phyloP scores from a whole-genome alignment of 2,113 vertebrate genomes.

The Poecilia latipinna region DNA sequence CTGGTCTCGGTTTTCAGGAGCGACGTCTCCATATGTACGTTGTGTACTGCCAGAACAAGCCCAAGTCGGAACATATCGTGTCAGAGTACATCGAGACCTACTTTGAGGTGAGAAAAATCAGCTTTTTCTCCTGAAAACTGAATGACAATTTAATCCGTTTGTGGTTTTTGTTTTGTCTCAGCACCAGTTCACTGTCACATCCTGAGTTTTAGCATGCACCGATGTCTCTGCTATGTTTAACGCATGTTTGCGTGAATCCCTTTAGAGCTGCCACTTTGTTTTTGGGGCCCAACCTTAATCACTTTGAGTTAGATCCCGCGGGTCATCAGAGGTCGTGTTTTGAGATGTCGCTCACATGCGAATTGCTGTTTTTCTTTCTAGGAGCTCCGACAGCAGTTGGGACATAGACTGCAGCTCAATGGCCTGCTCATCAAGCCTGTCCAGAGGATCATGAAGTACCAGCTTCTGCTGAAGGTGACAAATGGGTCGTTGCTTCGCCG shows the following conservation, averaged over 20 bases:
- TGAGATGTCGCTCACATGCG: conserved; percentile 19
- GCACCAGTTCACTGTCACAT: background rate
- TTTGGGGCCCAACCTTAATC: conserved; percentile 19
- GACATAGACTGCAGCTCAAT: conserved; percentile 89
- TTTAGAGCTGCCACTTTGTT: conserved; percentile 36
- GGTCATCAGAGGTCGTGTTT: conserved; percentile 16
- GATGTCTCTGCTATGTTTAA: background rate
- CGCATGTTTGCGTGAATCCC: background rate
- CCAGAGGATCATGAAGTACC: conserved; percentile 95
- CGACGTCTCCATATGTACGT: conserved; percentile 94
- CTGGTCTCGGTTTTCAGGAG: conserved; percentile 79
- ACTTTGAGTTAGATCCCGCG: background rate
- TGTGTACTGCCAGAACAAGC: conserved; percentile 96
- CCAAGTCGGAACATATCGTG: conserved; percentile 92
- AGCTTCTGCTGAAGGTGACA: conserved; percentile 91
- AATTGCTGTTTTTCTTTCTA: conserved; percentile 53
- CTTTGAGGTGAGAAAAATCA: conserved; percentile 86
- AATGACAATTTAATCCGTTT: background rate
- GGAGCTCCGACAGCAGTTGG: conserved; percentile 90
- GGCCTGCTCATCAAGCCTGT: conserved; percentile 95
- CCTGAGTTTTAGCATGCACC: conserved; percentile 13
- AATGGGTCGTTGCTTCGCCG: conserved; percentile 13
- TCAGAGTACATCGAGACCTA: conserved; percentile 94
- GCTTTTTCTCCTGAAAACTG: background rate
- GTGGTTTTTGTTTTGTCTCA: background rate